Conservation (phyloP, 2,797 vertebrate species). For the Mastacembelus armatus region DNA sequence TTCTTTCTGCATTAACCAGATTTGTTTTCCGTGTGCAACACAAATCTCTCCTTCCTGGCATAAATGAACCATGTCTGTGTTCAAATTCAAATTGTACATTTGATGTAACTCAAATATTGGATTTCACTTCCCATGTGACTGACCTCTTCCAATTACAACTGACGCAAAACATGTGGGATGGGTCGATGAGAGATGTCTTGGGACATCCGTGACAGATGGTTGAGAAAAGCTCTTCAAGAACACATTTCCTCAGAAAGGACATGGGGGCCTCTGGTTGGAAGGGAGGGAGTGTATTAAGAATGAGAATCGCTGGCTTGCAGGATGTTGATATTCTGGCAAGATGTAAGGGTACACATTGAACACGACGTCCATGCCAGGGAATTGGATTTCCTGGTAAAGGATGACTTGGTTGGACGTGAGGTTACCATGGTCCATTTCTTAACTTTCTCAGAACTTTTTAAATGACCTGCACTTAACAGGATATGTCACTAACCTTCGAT, state of each 20-base stretch:
- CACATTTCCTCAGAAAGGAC: constrained; percentile 66
- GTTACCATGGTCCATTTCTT: constrained; percentile 62
- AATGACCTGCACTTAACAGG: constrained; percentile 47
- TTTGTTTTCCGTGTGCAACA: neutral
- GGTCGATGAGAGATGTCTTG: constrained; percentile 57
- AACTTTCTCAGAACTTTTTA: constrained; percentile 46
- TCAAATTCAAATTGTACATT: neutral
- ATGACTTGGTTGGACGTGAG: constrained; percentile 72
- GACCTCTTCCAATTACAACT: constrained; percentile 13
- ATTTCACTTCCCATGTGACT: constrained; percentile 17
- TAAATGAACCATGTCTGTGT: neutral
- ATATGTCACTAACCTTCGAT: constrained; percentile 35
- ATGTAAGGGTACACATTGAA: constrained; percentile 69
- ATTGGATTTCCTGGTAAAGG: constrained; percentile 71
- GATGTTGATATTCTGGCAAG: constrained; percentile 72
- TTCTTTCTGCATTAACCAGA: neutral
- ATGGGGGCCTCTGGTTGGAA: constrained; percentile 61
- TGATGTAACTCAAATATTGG: constrained; percentile 9
- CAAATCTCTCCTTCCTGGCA: neutral
- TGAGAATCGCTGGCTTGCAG: constrained; percentile 64
- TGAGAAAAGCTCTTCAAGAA: constrained; percentile 76
- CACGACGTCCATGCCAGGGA: constrained; percentile 71
- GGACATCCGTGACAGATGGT: constrained; percentile 79
- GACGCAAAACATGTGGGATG: constrained; percentile 47
- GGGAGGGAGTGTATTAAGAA: constrained; percentile 53